phyloP scores from a whole-genome alignment of 2,888 invertebrate species.

The Arge pagana region DNA sequence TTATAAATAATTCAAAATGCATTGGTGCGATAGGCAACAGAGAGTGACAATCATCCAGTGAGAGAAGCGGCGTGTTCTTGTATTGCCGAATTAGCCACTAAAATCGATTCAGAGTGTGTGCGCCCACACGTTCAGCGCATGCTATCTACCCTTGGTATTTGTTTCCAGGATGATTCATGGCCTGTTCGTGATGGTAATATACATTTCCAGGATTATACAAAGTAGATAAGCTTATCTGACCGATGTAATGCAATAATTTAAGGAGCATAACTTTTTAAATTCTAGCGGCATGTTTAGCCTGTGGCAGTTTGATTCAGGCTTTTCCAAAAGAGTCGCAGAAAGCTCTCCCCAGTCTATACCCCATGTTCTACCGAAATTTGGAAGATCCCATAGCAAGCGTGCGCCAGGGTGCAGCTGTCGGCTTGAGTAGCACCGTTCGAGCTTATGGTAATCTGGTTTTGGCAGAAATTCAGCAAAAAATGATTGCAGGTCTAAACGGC shows the following conservation, averaged over 20 bases:
- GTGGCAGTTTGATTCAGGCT: slow-evolving; percentile 61
- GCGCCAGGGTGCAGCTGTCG: slow-evolving; percentile 62
- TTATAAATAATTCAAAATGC: no score
- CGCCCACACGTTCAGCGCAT: slow-evolving; percentile 55
- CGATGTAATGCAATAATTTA: background rate
- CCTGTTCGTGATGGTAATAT: slow-evolving; percentile 62
- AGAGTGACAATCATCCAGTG: slow-evolving; percentile 63
- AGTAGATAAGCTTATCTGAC: background rate
- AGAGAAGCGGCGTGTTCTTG: slow-evolving; percentile 64
- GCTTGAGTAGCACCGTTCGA: slow-evolving; percentile 57
- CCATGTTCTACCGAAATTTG: slow-evolving; percentile 56
- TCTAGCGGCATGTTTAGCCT: slow-evolving; percentile 62
- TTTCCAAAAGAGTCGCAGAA: slow-evolving; percentile 59
- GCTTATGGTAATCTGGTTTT: slow-evolving; percentile 53
- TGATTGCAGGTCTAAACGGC: slow-evolving; percentile 53
- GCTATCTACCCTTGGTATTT: slow-evolving; percentile 57
- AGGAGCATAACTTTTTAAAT: no score
- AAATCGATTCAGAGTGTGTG: slow-evolving; percentile 52
- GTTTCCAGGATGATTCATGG: slow-evolving; percentile 64
- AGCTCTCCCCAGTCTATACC: slow-evolving; percentile 54
- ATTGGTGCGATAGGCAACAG: slow-evolving; percentile 56
- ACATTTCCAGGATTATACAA: background rate
- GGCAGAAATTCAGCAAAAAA: slow-evolving; percentile 48
- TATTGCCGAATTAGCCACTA: slow-evolving; percentile 62
- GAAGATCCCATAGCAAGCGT: slow-evolving; percentile 62